These are phyloP conservation scores for Hypsopygia costalis DNA, from an alignment of 2,888 invertebrate species.

Conservation along the genomic window DNA sequence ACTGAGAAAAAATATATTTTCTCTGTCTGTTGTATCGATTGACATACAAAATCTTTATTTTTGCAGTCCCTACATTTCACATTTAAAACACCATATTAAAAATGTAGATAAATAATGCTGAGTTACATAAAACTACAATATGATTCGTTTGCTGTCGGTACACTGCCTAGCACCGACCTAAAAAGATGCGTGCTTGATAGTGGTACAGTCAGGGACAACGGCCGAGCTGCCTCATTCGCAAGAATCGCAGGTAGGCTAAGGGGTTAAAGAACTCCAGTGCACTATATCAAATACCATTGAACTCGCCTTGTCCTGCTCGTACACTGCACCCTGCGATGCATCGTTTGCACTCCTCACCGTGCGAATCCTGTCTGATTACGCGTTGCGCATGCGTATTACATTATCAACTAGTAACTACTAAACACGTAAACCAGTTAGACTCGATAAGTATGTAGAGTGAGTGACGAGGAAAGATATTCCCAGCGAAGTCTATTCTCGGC, in stretches of 20 bases:
- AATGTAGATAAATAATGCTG: too few relatives aligned
- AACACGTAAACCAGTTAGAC: conserved; percentile 13
- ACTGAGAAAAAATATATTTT: too few relatives aligned
- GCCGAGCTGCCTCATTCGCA: conserved; percentile 78
- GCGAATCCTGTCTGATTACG: conserved; percentile 77
- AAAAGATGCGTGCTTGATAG: conserved; percentile 73
- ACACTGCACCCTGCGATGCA: conserved; percentile 60
- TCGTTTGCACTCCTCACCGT: conserved; percentile 61
- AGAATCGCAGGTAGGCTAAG: conserved; percentile 80
- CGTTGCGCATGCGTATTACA: conserved; percentile 72
- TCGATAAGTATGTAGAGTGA: conserved; percentile 5
- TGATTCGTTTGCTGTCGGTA: conserved; percentile 44
- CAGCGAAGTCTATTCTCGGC: background rate
- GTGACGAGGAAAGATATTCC: conserved; percentile 6
- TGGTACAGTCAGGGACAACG: conserved; percentile 76
- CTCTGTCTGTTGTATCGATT: too few relatives aligned
- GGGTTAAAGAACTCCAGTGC: conserved; percentile 79
- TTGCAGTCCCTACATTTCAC: too few relatives aligned
- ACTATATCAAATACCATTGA: conserved; percentile 81
- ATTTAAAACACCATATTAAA: too few relatives aligned
- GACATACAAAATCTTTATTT: too few relatives aligned
- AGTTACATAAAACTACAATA: too few relatives aligned
- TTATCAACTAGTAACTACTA: conserved; percentile 58
- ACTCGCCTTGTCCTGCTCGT: conserved; percentile 65
- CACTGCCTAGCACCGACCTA: conserved; percentile 65